A percentile compares a stretch with the other conserved stretches of the same genome.
phyloP scores from a whole-genome alignment of 53 echinoderm and acorn worm genomes.

The Echinarachnius parma region DNA sequence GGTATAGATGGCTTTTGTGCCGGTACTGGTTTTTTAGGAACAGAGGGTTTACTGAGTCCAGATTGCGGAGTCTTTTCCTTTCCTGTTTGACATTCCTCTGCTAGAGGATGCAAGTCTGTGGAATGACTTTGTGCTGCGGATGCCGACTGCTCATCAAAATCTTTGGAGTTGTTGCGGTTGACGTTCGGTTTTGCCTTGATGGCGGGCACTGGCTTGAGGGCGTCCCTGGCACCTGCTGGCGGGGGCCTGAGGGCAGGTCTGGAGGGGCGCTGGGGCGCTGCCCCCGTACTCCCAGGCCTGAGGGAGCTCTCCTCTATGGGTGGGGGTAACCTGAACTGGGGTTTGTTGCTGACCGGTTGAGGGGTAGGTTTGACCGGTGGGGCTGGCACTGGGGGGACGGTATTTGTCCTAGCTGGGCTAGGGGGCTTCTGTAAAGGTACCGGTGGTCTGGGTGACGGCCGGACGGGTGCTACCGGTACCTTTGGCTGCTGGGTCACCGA shows the following conservation, averaged over 20 bases:
- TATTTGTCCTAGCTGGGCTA: background rate
- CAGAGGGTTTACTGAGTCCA: slow-evolving; percentile 41
- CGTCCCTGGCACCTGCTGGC: background rate
- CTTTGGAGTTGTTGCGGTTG: slow-evolving; percentile 38
- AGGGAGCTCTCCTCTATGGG: slow-evolving; percentile 6
- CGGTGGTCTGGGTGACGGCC: slow-evolving; percentile 2
- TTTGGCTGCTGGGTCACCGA: no score
- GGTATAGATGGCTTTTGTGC: slow-evolving; percentile 36
- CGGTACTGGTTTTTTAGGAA: slow-evolving; percentile 49
- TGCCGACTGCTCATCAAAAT: slow-evolving; percentile 13
- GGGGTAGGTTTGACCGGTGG: slow-evolving; percentile 27
- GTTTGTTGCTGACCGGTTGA: slow-evolving; percentile 15
- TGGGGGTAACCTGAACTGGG: slow-evolving; percentile 41
- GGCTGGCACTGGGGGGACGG: slow-evolving; percentile 4
- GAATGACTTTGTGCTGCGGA: background rate
- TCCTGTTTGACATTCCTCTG: background rate
- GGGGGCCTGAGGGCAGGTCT: slow-evolving; percentile 31
- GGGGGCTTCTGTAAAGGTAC: slow-evolving; percentile 13
- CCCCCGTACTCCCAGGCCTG: background rate
- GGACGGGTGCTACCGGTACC: no score
- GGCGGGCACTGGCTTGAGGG: background rate
- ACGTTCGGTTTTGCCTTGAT: slow-evolving; percentile 20
- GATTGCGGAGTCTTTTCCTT: background rate
- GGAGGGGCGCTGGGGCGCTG: slow-evolving; percentile 6
- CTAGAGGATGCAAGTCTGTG: background rate